These are phyloP conservation scores for Xylophagus ater DNA, from an alignment of 2,888 invertebrate species.

Conservation along the genomic window DNA sequence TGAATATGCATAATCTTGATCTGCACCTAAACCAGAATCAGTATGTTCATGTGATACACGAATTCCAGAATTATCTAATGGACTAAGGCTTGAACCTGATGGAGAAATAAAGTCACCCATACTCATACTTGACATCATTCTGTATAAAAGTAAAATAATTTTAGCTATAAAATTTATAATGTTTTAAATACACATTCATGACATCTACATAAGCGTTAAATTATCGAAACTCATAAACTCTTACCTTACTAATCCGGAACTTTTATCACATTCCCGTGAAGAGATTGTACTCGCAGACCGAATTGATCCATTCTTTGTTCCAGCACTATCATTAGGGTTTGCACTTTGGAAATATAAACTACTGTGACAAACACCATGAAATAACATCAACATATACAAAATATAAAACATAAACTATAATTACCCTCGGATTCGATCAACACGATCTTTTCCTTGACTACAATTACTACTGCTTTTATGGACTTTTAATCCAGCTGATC, in stretches of 20 bases:
- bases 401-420: slow-evolving; percentile 16
- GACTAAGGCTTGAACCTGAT: slow-evolving; percentile 37
- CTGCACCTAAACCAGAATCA: slow-evolving; percentile 64
- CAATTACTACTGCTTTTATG: slow-evolving; percentile 38
- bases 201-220: background rate
- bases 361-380: slow-evolving; percentile 12
- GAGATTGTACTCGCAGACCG: slow-evolving; percentile 50
- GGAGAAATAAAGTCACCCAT: slow-evolving; percentile 40
- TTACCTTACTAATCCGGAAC: slow-evolving; percentile 40
- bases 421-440: slow-evolving; percentile 39
- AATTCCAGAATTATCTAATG: slow-evolving; percentile 38
- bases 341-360: slow-evolving; percentile 39
- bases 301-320: slow-evolving; percentile 44
- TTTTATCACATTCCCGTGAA: slow-evolving; percentile 44
- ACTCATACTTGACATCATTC: slow-evolving; percentile 42
- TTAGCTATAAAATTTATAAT: background rate
- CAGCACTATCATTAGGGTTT: slow-evolving; percentile 34
- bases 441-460: slow-evolving; percentile 37
- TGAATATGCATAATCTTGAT: slow-evolving; percentile 62
- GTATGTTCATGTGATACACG: slow-evolving; percentile 64
- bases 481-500: slow-evolving; percentile 34
- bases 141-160: slow-evolving; percentile 15
- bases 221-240: slow-evolving; percentile 11
- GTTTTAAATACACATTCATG: background rate
- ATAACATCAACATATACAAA: slow-evolving; percentile 7